Conservation (phyloP, 2,113 vertebrate species). For the Cyrtonyx montezumae region DNA sequence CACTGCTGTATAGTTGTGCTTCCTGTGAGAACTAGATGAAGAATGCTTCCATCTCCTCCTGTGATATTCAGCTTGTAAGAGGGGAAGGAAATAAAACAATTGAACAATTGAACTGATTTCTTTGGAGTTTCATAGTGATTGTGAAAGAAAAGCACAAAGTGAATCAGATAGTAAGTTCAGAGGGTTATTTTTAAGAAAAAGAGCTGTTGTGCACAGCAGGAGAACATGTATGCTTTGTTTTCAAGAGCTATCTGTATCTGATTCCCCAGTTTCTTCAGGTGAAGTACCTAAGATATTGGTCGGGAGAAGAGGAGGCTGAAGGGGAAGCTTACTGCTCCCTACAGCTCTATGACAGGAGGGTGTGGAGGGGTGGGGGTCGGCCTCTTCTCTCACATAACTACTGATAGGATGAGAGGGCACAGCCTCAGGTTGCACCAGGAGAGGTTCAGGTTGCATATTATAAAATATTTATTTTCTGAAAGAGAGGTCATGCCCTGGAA, state of each 20-base stretch:
- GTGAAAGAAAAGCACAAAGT: neutral
- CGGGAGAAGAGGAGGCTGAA: too few species aligned
- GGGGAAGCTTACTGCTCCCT: too few species aligned
- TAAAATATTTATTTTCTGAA: too few species aligned
- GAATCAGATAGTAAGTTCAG: neutral
- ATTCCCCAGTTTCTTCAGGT: neutral
- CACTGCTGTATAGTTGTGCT: neutral
- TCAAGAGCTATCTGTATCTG: neutral
- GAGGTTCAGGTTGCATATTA: too few species aligned
- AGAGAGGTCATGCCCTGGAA: too few species aligned
- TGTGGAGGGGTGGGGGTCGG: too few species aligned
- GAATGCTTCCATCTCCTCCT: neutral
- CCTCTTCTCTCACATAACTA: too few species aligned
- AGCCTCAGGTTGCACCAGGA: too few species aligned
- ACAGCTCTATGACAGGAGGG: too few species aligned
- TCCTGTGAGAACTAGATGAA: neutral
- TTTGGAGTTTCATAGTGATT: neutral
- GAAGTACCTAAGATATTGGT: neutral
- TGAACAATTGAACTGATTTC: neutral
- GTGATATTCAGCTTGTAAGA: neutral
- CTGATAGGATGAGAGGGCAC: too few species aligned
- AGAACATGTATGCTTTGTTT: neutral
- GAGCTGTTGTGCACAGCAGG: neutral
- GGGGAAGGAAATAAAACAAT: neutral
- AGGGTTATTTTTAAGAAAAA: neutral